Conservation (phyloP, 2,888 invertebrate genomes). For the Aspidiotus destructor region DNA sequence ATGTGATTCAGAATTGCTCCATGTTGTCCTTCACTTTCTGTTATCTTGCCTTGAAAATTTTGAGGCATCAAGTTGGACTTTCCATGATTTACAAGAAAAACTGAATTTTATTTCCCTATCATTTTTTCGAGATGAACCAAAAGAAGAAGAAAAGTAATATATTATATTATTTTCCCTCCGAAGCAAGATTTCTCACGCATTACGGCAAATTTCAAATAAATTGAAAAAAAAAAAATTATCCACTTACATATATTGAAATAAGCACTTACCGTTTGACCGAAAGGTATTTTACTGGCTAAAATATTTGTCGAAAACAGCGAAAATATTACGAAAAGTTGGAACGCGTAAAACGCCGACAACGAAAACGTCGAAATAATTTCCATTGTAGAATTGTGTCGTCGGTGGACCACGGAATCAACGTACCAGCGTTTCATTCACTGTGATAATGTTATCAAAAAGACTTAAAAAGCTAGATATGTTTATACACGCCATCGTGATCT, state of each 20-base stretch:
- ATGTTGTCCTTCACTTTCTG: too few relatives aligned
- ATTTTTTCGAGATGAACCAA: too few relatives aligned
- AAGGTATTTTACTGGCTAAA: not conserved
- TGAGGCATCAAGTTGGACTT: too few relatives aligned
- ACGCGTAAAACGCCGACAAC: not conserved
- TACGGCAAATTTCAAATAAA: too few relatives aligned
- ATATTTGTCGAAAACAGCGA: not conserved
- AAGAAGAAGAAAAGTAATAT: too few relatives aligned
- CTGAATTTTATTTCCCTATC: too few relatives aligned
- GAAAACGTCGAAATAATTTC: not conserved
- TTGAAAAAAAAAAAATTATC: not conserved
- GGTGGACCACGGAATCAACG: slow-evolving; percentile 12
- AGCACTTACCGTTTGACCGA: not conserved
- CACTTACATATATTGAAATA: not conserved
- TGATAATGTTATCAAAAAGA: slow-evolving; percentile 30
- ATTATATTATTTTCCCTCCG: too few relatives aligned
- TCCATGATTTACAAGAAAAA: too few relatives aligned
- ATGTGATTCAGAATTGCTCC: too few relatives aligned
- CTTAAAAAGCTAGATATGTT: slow-evolving; percentile 19
- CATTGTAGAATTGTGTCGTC: not conserved
- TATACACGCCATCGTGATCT: slow-evolving; percentile 21
- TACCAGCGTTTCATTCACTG: slow-evolving; percentile 22
- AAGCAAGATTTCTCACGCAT: too few relatives aligned
- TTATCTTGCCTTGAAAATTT: too few relatives aligned
- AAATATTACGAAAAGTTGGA: not conserved